A percentile compares a stretch with the other conserved stretches of the same genome.
These are phyloP conservation scores for Accipiter virgatus DNA, from an alignment of 2,113 vertebrate species.

Conservation along the genomic window DNA sequence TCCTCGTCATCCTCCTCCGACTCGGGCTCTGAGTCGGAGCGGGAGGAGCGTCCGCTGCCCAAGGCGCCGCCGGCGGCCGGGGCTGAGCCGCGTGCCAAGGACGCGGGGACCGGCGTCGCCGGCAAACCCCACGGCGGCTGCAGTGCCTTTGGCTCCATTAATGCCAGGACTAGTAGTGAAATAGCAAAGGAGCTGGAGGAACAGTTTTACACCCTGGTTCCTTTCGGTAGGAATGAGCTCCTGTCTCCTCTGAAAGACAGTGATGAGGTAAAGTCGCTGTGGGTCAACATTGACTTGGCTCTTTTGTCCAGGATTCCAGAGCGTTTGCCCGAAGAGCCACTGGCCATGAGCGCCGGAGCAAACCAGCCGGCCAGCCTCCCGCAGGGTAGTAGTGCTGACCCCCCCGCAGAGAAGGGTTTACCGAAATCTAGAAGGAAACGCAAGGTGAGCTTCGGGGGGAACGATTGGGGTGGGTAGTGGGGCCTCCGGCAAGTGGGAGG, in stretches of 20 bases:
- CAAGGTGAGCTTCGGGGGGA: slow-evolving; percentile 79
- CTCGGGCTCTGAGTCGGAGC: slow-evolving; percentile 82
- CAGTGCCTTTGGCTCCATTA: slow-evolving; percentile 69
- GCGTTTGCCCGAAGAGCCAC: slow-evolving; percentile 70
- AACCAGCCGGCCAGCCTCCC: slow-evolving; percentile 72
- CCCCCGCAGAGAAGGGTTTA: slow-evolving; percentile 70
- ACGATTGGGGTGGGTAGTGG: fast-evolving
- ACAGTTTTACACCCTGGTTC: slow-evolving; percentile 93
- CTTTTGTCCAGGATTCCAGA: slow-evolving; percentile 91
- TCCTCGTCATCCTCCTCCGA: slow-evolving; percentile 79
- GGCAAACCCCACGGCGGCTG: slow-evolving; percentile 42
- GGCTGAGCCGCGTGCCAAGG: slow-evolving; percentile 72
- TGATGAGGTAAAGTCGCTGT: slow-evolving; percentile 87
- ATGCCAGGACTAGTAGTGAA: slow-evolving; percentile 77
- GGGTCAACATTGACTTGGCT: slow-evolving; percentile 94
- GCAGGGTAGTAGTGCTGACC: slow-evolving; percentile 54
- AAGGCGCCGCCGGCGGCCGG: slow-evolving; percentile 67
- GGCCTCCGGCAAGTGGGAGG: not conserved
- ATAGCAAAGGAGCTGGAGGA: slow-evolving; percentile 80
- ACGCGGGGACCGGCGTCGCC: slow-evolving; percentile 1
- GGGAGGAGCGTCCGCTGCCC: slow-evolving; percentile 69
- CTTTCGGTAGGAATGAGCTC: slow-evolving; percentile 89
- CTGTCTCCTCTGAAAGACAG: slow-evolving; percentile 76
- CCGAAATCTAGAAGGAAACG: slow-evolving; percentile 90
- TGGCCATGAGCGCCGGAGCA: slow-evolving; percentile 67